Conservation (phyloP, 2,113 vertebrate genomes). For the Bolborhynchus lineola region DNA sequence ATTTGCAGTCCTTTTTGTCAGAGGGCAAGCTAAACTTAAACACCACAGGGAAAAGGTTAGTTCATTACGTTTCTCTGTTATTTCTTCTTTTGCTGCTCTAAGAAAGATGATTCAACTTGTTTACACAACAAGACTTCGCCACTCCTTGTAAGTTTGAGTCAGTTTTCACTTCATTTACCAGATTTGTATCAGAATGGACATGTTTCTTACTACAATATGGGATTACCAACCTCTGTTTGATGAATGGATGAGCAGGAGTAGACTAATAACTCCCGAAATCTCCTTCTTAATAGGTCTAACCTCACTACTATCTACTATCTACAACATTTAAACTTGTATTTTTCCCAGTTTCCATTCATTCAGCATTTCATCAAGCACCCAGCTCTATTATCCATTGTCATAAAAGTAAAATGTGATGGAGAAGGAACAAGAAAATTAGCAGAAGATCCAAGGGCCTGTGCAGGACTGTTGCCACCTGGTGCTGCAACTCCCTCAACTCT, state of each 20-base stretch:
- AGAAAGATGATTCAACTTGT: not conserved
- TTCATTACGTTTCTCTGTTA: not conserved
- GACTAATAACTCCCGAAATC: not conserved
- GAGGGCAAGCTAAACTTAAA: constrained; percentile 1
- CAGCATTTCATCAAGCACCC: not conserved
- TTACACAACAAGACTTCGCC: not conserved
- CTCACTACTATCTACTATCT: not conserved
- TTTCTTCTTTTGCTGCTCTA: not conserved
- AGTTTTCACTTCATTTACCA: not conserved
- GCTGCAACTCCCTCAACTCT: not conserved
- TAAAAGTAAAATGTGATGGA: not conserved
- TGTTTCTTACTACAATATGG: not conserved
- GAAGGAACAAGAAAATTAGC: not conserved
- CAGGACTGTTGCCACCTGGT: not conserved
- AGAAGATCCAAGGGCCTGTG: not conserved
- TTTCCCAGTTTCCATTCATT: not conserved
- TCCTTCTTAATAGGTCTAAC: not conserved
- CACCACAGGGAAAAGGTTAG: not conserved
- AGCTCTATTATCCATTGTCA: not conserved
- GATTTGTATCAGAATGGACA: not conserved
- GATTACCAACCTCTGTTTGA: not conserved
- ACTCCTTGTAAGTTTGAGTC: not conserved
- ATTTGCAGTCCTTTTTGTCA: constrained; percentile 28
- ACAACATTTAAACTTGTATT: not conserved
- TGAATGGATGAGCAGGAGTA: not conserved